Conservation (phyloP, 2,113 vertebrate genomes). For the Indicator indicator region DNA sequence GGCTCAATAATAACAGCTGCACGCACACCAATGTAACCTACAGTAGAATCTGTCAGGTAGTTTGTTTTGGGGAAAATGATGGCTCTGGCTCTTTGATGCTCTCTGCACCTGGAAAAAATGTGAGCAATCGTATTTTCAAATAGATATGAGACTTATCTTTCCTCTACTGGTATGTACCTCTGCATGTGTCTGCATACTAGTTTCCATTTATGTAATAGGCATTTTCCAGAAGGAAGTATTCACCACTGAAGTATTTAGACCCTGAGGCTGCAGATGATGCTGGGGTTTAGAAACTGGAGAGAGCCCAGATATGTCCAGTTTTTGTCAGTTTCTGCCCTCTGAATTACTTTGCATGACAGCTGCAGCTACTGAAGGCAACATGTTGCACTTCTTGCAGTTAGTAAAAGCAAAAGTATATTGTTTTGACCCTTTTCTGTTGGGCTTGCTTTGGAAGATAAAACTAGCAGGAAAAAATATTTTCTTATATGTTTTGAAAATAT, state of each 20-base stretch:
- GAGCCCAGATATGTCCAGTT: neutral
- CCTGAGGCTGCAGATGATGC: neutral
- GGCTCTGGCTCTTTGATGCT: neutral
- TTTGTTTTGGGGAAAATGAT: neutral
- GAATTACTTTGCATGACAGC: neutral
- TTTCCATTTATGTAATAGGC: neutral
- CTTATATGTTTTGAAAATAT: neutral
- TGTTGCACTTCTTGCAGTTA: neutral
- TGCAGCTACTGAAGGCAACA: neutral
- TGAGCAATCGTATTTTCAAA: neutral
- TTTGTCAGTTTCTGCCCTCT: neutral
- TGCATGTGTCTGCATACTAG: fast-evolving
- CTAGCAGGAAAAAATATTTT: neutral
- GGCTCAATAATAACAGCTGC: neutral
- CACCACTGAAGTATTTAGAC: constrained; percentile 14
- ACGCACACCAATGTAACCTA: fast-evolving
- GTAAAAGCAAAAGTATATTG: neutral
- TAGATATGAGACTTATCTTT: neutral
- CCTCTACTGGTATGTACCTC: neutral
- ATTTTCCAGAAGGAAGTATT: constrained; percentile 19
- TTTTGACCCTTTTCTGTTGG: neutral
- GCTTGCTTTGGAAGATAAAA: neutral
- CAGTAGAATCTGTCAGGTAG: neutral
- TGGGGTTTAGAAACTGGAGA: neutral
- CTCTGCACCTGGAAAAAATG: neutral